Percentiles rank a stretch among this genome's conserved stretches.
phyloP scores from a whole-genome alignment of 2,888 invertebrate genomes.

The Plagiodera versicolora region DNA sequence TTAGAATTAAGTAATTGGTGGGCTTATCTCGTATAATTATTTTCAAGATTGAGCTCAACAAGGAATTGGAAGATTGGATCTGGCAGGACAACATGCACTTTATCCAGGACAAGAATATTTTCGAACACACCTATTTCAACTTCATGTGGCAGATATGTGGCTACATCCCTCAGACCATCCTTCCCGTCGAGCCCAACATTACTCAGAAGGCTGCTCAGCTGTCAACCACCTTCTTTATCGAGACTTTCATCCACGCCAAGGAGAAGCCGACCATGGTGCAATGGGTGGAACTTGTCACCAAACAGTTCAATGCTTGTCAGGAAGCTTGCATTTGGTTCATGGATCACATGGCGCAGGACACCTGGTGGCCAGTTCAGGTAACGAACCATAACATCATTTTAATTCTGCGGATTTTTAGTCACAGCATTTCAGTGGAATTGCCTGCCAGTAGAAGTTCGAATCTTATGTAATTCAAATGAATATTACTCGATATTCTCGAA shows the following conservation, averaged over 20 bases:
- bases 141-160: conserved; percentile 98
- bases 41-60: conserved; percentile 62
- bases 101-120: conserved; percentile 91
- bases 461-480: no score
- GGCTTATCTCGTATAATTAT: no score
- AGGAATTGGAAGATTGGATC: conserved; percentile 91
- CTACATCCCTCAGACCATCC: conserved; percentile 86
- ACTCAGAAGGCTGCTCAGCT: conserved; percentile 85
- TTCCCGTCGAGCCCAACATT: conserved; percentile 76
- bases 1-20: no score
- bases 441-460: no score
- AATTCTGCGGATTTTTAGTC: not conserved
- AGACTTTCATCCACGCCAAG: conserved; percentile 95
- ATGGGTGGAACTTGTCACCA: conserved; percentile 93
- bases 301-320: conserved; percentile 90
- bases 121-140: conserved; percentile 93
- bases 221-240: conserved; percentile 92
- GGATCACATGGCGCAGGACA: conserved; percentile 89
- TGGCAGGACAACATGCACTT: conserved; percentile 98
- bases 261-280: conserved; percentile 98
- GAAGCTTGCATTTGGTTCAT: conserved; percentile 91
- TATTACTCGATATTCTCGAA: no score
- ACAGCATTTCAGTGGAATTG: no score
- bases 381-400: not conserved
- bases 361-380: conserved; percentile 91